A percentile compares a stretch with the other conserved stretches of the same genome.
Evolutionary conservation across 2,797 vertebrate genomes (phyloP).

Genomic region (Arrhamphus sclerolepis): DNA sequence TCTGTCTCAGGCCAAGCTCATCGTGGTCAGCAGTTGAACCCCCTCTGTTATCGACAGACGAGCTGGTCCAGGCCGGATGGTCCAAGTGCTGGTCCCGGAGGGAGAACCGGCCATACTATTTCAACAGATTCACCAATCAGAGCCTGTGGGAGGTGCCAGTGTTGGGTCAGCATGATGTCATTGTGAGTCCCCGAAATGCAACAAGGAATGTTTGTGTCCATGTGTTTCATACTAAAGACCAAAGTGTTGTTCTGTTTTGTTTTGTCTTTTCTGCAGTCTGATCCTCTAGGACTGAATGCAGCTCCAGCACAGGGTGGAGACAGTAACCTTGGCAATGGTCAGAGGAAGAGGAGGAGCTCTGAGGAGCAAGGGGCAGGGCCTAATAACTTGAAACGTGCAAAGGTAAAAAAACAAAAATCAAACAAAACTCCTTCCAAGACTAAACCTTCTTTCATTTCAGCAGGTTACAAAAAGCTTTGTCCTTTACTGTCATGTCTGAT

Average conservation of each 20-base stretch:
- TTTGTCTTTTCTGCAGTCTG: conserved; percentile 84
- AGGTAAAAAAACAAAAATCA: conserved; percentile 76
- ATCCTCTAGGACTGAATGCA: conserved; percentile 94
- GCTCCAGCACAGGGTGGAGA: conserved; percentile 87
- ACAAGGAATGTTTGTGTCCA: too few species aligned
- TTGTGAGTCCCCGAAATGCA: conserved; percentile 81
- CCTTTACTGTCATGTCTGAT: too few species aligned
- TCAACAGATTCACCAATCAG: conserved; percentile 98
- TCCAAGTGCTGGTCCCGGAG: conserved; percentile 98
- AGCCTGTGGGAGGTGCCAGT: conserved; percentile 98
- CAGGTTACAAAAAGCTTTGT: too few species aligned
- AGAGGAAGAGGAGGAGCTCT: conserved; percentile 89
- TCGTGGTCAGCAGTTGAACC: background rate
- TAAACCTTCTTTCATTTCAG: too few species aligned
- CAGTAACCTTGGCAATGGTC: conserved; percentile 82
- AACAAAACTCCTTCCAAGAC: background rate
- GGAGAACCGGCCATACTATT: conserved; percentile 96
- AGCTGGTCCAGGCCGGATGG: conserved; percentile 97
- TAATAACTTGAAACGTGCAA: conserved; percentile 89
- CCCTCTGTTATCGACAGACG: conserved; percentile 79
- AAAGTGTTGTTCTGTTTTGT: background rate
- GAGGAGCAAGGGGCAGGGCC: conserved; percentile 83
- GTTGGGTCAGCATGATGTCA: conserved; percentile 92
- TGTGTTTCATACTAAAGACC: too few species aligned
- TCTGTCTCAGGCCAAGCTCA: background rate